Percentiles rank a stretch among this genome's conserved stretches.
Evolutionary conservation across 1,140 invertebrate genomes (phyloP).

Genomic region (Calycopis cecrops): DNA sequence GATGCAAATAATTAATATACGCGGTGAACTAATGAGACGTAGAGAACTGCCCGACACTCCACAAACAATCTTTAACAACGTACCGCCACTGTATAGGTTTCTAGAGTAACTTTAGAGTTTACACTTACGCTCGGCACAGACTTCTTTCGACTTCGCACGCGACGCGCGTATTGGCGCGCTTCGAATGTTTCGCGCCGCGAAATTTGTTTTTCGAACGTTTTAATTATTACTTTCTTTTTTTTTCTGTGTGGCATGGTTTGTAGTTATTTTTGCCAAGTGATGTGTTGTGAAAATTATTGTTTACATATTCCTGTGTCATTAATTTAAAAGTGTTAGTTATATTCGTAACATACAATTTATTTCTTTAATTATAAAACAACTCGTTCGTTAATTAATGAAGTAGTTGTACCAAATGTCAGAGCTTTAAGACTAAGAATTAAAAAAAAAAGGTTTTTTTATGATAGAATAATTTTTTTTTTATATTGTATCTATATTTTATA

Average conservation of each 20-base stretch:
- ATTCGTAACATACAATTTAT: no score
- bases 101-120: slow-evolving; percentile 22
- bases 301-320: slow-evolving; percentile 3
- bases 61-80: no score
- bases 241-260: slow-evolving; percentile 10
- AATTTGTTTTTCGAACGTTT: slow-evolving; percentile 35
- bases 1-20: no score
- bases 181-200: slow-evolving; percentile 44
- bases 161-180: slow-evolving; percentile 53
- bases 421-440: no score
- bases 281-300: slow-evolving; percentile 10
- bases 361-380: no score
- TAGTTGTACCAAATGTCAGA: no score
- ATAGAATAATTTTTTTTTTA: no score
- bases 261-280: slow-evolving; percentile 9
- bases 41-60: no score
- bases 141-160: slow-evolving; percentile 47
- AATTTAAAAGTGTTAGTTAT: not conserved
- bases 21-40: no score
- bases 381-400: no score
- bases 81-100: not conserved
- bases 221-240: slow-evolving; percentile 7
- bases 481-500: no score
- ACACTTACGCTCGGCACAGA: slow-evolving; percentile 33
- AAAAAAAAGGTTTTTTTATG: no score